Evolutionary conservation across 2,797 vertebrate species (phyloP).

Genomic region (Cryptoprocta ferox): DNA sequence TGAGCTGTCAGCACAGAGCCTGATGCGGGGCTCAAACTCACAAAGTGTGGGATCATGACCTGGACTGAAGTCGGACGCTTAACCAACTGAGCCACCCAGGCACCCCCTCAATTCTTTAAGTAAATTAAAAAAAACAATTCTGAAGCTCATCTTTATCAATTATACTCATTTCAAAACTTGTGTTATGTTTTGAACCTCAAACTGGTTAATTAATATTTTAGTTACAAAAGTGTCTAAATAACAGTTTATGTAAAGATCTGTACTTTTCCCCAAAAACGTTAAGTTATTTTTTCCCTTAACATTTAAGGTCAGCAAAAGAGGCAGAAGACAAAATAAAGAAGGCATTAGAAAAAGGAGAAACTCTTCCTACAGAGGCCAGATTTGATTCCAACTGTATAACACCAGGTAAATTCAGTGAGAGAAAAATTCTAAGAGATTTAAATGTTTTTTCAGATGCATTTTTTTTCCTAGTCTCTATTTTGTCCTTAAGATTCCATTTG

Average conservation of each 20-base stretch:
- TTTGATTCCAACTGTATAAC: constrained; percentile 99
- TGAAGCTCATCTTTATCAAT: background rate
- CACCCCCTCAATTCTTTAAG: background rate
- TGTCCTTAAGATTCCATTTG: background rate
- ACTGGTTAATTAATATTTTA: constrained; percentile 52
- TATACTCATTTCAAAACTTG: constrained; percentile 50
- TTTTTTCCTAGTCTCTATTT: constrained; percentile 26
- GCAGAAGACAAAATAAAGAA: constrained; percentile 99
- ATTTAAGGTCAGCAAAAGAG: constrained; percentile 96
- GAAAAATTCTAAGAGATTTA: constrained; percentile 11
- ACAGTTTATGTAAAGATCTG: background rate
- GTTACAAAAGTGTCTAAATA: constrained; percentile 35
- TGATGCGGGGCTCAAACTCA: no score
- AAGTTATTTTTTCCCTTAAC: constrained; percentile 5
- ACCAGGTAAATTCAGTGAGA: constrained; percentile 90
- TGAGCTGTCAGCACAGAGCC: no score
- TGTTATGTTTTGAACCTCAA: constrained; percentile 33
- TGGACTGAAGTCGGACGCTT: no score
- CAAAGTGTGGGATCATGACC: no score
- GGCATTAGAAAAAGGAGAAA: constrained; percentile 98
- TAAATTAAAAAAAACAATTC: constrained; percentile 32
- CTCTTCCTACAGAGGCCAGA: constrained; percentile 95
- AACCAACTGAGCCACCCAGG: no score
- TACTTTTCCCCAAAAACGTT: constrained; percentile 26
- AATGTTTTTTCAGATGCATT: constrained; percentile 43